Evolutionary conservation across 2,113 vertebrate genomes (phyloP).

Genomic region (Oncorhynchus tshawytscha): DNA sequence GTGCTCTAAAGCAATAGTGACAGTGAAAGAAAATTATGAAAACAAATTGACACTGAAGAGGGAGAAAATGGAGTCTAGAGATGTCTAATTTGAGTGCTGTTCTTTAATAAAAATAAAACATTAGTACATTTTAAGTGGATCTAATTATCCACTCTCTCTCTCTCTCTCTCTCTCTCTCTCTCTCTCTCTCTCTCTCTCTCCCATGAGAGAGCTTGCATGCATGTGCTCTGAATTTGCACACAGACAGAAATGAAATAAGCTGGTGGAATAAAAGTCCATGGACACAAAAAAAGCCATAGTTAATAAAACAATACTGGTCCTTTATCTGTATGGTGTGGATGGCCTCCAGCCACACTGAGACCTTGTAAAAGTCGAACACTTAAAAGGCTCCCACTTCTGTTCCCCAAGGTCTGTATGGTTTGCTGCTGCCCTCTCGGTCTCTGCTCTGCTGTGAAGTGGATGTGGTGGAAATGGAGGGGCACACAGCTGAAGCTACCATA

Average conservation of each 20-base stretch:
- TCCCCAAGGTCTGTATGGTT: slow-evolving; percentile 90
- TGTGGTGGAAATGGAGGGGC: slow-evolving; percentile 72
- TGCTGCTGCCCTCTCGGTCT: slow-evolving; percentile 53
- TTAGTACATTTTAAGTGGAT: background rate
- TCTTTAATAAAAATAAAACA: background rate
- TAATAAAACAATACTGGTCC: background rate
- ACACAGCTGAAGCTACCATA: slow-evolving; percentile 71
- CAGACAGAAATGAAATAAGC: too few relatives aligned
- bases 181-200: too few relatives aligned
- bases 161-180: too few relatives aligned
- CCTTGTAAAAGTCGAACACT: slow-evolving; percentile 19
- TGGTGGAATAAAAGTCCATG: background rate
- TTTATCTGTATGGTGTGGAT: background rate
- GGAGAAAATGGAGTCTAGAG: background rate
- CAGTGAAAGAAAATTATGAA: background rate
- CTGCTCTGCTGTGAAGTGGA: slow-evolving; percentile 73
- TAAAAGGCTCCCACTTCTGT: slow-evolving; percentile 93
- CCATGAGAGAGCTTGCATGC: too few relatives aligned
- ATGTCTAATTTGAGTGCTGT: background rate
- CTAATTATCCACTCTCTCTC: background rate
- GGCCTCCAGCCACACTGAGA: background rate
- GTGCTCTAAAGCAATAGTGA: background rate
- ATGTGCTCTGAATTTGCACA: too few relatives aligned
- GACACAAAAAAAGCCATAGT: background rate
- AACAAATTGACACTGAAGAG: background rate